Conservation (phyloP, 2,113 vertebrate species). For the Ailuropoda melanoleuca region DNA sequence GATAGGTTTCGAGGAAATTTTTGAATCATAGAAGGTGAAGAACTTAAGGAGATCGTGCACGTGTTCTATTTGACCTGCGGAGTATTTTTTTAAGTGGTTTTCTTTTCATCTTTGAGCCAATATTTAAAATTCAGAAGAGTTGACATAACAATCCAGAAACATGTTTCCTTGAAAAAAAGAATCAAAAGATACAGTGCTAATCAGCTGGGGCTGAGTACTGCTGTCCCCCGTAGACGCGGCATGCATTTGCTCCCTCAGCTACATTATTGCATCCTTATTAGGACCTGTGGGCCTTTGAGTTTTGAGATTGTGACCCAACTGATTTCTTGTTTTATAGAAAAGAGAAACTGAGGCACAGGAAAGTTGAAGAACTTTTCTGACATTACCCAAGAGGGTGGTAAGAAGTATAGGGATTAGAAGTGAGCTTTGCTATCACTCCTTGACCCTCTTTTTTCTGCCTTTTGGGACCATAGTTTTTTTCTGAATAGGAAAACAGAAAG, state of each 20-base stretch:
- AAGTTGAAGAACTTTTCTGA: not conserved
- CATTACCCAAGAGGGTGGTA: not conserved
- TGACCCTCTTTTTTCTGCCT: not conserved
- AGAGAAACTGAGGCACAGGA: not conserved
- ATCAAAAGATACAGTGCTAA: not conserved
- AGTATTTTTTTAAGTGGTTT: not conserved
- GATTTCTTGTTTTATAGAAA: not conserved
- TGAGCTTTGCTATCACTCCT: not conserved
- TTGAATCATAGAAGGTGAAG: not conserved
- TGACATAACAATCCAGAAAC: not conserved
- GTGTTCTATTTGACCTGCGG: not conserved
- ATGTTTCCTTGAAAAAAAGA: not conserved
- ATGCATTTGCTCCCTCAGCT: not conserved
- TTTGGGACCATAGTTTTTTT: not conserved
- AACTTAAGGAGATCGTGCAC: not conserved
- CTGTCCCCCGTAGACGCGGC: too few relatives aligned
- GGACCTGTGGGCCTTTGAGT: not conserved
- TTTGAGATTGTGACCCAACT: not conserved
- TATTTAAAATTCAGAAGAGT: conserved; percentile 11
- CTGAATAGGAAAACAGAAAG: not conserved
- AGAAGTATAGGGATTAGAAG: not conserved
- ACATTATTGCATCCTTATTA: not conserved
- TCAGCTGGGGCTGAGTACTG: not conserved
- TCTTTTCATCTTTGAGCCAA: not conserved
- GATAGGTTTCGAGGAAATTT: not conserved